Percentiles rank a stretch among this genome's conserved stretches.
These are phyloP conservation scores for Phycodurus eques DNA, from an alignment of 2,113 vertebrate genomes.

Conservation along the genomic window DNA sequence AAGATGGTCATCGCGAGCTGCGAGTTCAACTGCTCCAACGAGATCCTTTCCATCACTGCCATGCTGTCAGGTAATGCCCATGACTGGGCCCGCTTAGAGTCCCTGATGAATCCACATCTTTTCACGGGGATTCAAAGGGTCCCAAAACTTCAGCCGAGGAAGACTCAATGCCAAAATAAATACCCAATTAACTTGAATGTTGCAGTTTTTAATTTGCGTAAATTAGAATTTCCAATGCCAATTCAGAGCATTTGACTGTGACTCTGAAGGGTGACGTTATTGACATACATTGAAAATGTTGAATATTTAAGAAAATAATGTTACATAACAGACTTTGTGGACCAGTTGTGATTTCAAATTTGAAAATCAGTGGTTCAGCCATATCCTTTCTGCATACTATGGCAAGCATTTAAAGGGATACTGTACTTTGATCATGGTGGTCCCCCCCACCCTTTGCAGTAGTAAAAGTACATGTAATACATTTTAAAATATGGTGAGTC, in stretches of 20 bases:
- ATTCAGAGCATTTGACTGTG: not conserved
- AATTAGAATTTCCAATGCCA: not conserved
- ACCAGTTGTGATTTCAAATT: no score
- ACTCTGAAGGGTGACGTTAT: not conserved
- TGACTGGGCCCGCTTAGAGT: slow-evolving; percentile 63
- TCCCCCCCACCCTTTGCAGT: no score
- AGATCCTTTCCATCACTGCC: slow-evolving; percentile 99
- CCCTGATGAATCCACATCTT: not conserved
- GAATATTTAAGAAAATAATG: no score
- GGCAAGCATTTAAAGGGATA: no score
- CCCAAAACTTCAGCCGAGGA: not conserved
- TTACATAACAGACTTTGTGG: no score
- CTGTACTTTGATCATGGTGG: no score
- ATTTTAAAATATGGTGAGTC: no score
- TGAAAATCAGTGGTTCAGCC: no score
- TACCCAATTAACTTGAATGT: not conserved
- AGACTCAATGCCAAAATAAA: not conserved
- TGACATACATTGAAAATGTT: no score
- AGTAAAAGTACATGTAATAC: no score
- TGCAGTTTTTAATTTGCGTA: not conserved
- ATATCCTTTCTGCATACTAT: no score
- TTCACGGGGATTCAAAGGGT: not conserved
- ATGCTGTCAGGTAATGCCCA: slow-evolving; percentile 99
- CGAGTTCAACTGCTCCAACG: slow-evolving; percentile 99
- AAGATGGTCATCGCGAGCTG: slow-evolving; percentile 99